A percentile compares a stretch with the other conserved stretches of the same genome.
Evolutionary conservation across 1,140 invertebrate species (phyloP).

Genomic region (Drosophila melanica): DNA sequence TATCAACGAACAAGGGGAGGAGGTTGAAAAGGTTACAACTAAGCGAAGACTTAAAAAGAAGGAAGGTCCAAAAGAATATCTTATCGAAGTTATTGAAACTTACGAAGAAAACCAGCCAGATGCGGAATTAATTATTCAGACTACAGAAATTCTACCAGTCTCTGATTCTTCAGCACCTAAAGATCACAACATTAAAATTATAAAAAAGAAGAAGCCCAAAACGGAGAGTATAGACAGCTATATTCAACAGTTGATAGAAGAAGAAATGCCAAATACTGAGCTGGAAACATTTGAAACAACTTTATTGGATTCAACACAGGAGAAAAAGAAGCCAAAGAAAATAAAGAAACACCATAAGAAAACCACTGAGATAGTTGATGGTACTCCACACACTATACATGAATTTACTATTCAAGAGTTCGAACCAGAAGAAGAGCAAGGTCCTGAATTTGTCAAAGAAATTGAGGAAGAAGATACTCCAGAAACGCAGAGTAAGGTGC

Average conservation of each 20-base stretch:
- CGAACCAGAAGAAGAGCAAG: conserved; percentile 38
- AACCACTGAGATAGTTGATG: conserved; percentile 61
- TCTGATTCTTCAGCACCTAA: conserved; percentile 61
- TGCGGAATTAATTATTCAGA: conserved; percentile 59
- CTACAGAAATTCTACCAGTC: conserved; percentile 77
- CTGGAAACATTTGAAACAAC: conserved; percentile 54
- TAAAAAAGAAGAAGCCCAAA: conserved; percentile 60
- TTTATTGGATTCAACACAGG: conserved; percentile 37
- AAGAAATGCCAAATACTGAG: conserved; percentile 71
- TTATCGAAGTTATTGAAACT: conserved; percentile 75
- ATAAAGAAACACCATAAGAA: conserved; percentile 69
- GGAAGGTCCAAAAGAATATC: conserved; percentile 63
- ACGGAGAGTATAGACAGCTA: conserved; percentile 65
- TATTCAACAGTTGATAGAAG: conserved; percentile 63
- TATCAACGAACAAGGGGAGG: conserved; percentile 76
- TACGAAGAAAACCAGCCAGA: conserved; percentile 77
- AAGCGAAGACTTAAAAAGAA: conserved; percentile 74
- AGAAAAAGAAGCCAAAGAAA: conserved; percentile 73
- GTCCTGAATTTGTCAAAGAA: conserved; percentile 18
- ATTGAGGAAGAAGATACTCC: conserved; percentile 37
- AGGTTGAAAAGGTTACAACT: conserved; percentile 63
- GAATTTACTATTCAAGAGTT: conserved; percentile 67
- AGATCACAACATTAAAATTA: conserved; percentile 62
- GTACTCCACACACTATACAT: conserved; percentile 57
- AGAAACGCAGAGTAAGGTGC: conserved; percentile 35